phyloP scores from a whole-genome alignment of 2,113 vertebrate species.

The Pholis gunnellus region DNA sequence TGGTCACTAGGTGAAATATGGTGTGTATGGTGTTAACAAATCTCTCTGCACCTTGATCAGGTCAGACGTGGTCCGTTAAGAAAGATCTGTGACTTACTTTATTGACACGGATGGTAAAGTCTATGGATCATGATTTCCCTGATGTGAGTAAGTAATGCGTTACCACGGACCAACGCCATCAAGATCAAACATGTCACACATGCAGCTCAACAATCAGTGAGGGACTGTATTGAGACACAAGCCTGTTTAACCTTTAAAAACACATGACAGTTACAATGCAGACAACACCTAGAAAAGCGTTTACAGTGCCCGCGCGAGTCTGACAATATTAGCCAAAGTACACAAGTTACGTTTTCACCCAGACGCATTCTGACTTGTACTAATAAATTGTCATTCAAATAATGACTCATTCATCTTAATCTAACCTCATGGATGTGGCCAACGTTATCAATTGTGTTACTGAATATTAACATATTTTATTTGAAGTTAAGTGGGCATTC shows the following conservation, averaged over 20 bases:
- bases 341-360: not conserved
- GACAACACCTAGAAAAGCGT: not conserved
- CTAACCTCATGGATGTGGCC: not conserved
- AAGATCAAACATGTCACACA: not conserved
- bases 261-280: not conserved
- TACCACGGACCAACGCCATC: not conserved
- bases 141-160: not conserved
- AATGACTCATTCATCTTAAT: not conserved
- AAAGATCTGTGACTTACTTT: not conserved
- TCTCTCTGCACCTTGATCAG: not conserved
- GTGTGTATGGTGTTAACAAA: conserved; percentile 1
- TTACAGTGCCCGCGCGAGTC: not conserved
- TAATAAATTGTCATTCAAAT: not conserved
- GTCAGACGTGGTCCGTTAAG: not conserved
- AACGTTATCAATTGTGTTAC: not conserved
- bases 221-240: not conserved
- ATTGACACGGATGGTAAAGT: not conserved
- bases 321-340: not conserved
- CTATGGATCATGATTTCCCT: not conserved
- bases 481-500: not conserved
- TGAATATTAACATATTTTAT: not conserved
- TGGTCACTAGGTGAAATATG: not conserved
- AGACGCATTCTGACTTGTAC: not conserved
- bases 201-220: not conserved
- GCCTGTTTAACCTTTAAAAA: not conserved